Evolutionary conservation across 2,888 invertebrate species (phyloP).

Genomic region (Epinotia ramella): DNA sequence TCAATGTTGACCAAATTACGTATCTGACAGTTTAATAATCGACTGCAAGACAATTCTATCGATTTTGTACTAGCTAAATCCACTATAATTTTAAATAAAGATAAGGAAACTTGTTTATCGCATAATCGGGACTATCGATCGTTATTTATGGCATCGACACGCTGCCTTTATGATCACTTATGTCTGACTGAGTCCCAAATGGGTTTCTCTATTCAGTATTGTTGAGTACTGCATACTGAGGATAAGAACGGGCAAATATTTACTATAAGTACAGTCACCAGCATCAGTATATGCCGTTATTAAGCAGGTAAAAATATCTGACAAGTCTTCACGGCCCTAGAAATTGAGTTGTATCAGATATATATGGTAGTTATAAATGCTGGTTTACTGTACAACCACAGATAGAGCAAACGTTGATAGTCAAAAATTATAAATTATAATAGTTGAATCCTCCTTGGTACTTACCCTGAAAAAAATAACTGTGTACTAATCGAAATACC

Average conservation of each 20-base stretch:
- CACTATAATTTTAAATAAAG: conserved; percentile 14
- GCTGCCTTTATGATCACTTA: not conserved
- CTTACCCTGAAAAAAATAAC: too few species aligned
- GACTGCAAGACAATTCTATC: conserved; percentile 25
- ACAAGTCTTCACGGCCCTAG: too few species aligned
- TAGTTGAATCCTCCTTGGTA: too few species aligned
- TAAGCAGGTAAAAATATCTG: too few species aligned
- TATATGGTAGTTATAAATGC: too few species aligned
- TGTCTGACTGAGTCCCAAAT: conserved; percentile 17
- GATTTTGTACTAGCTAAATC: conserved; percentile 1
- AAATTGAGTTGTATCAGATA: too few species aligned
- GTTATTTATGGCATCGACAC: conserved; percentile 2
- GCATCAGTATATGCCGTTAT: not conserved
- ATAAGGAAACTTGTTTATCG: conserved; percentile 20
- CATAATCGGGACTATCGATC: not conserved
- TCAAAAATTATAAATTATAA: too few species aligned
- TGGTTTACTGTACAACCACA: too few species aligned
- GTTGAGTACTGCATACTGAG: not conserved
- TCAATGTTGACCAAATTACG: conserved; percentile 23
- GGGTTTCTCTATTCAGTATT: conserved; percentile 2
- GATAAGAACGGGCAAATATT: not conserved
- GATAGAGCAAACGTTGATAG: too few species aligned
- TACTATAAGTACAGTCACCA: not conserved
- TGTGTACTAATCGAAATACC: too few species aligned
- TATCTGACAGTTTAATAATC: conserved; percentile 32